These are phyloP conservation scores for Philereme transversata DNA, from an alignment of 2,888 invertebrate genomes.

Conservation along the genomic window DNA sequence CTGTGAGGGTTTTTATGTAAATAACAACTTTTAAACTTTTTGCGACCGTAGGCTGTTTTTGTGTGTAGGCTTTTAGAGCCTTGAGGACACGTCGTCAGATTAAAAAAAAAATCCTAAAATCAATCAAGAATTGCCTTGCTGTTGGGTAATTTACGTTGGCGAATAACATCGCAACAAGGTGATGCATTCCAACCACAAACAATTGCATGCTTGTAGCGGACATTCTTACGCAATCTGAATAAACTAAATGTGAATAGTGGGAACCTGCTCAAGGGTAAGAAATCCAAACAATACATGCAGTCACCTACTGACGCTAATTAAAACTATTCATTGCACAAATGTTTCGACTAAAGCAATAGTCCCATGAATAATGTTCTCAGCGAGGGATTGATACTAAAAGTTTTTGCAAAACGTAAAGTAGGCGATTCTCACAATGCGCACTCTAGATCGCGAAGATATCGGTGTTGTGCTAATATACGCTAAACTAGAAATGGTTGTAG, in stretches of 20 bases:
- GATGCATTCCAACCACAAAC: background rate
- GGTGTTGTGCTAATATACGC: background rate
- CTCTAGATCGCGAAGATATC: background rate
- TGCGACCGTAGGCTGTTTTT: background rate
- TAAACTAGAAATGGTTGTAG: background rate
- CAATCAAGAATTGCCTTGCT: background rate
- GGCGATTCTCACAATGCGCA: conserved; percentile 18
- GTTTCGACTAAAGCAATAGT: conserved; percentile 22
- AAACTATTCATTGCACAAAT: conserved; percentile 24
- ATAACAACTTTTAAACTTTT: conserved; percentile 8
- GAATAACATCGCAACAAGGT: background rate
- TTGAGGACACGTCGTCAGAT: background rate
- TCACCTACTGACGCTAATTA: conserved; percentile 10
- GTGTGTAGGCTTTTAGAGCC: conserved; percentile 3
- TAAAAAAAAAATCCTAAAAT: background rate
- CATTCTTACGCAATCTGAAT: conserved; percentile 15
- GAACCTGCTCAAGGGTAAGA: conserved; percentile 24
- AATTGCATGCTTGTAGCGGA: background rate
- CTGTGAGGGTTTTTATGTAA: conserved; percentile 9
- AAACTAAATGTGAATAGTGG: conserved; percentile 17
- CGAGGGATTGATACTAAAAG: conserved; percentile 6
- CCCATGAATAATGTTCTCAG: conserved; percentile 19
- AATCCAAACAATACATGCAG: conserved; percentile 4
- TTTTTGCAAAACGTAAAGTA: conserved; percentile 17
- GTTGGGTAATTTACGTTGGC: background rate